Conservation (phyloP, 2,888 invertebrate genomes). For the Andrena chrysosceles region DNA sequence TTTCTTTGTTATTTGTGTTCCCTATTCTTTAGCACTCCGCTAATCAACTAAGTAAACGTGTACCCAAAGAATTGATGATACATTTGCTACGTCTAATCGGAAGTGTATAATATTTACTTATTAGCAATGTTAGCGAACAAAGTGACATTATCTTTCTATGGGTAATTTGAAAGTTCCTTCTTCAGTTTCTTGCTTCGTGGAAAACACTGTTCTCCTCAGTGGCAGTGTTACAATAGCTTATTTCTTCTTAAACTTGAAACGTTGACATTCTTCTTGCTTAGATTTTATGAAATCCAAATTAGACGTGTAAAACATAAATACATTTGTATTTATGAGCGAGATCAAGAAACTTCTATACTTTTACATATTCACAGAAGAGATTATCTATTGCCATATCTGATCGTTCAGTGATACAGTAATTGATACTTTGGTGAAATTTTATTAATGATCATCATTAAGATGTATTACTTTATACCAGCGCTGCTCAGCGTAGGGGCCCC, state of each 20-base stretch:
- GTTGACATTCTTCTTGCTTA: neutral
- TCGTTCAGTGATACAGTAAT: neutral
- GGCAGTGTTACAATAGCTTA: neutral
- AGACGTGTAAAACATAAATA: neutral
- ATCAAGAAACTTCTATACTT: too few species aligned
- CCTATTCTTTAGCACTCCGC: neutral
- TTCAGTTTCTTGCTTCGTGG: neutral
- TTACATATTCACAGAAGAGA: neutral
- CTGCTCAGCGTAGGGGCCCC: too few species aligned
- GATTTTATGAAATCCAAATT: neutral
- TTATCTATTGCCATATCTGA: neutral
- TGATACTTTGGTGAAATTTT: neutral
- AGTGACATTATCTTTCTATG: neutral
- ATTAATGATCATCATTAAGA: too few species aligned
- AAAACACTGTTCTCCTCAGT: neutral
- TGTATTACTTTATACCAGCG: too few species aligned
- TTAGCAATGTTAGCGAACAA: neutral
- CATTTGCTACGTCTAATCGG: conserved; percentile 4
- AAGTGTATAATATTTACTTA: neutral
- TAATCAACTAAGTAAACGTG: neutral
- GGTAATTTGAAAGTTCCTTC: neutral
- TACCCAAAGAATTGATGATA: conserved; percentile 7
- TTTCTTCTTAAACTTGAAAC: neutral
- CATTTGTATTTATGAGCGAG: neutral
- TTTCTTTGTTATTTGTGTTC: neutral